Base-by-base conservation (phyloP, 2,113 vertebrate species). In the Ammodytes marinus region DNA sequence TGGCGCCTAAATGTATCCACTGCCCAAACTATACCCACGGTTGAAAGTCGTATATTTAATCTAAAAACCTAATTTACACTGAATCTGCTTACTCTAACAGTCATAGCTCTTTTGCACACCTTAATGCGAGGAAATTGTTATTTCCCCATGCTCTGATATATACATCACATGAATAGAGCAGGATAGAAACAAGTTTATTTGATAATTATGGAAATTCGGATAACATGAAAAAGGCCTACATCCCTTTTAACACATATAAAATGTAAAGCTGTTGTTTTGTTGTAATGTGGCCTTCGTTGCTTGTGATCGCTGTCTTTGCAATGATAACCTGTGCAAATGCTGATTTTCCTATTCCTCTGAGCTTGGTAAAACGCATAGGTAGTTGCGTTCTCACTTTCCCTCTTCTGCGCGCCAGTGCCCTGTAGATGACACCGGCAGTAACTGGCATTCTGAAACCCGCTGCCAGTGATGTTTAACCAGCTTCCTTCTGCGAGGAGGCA, bases 391-490 rank as follows among this genome's bases (percentile, higher is more conserved):
- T 87, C 65, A 73, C 66, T 83, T 84, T 84, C 69, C 59, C 77
- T 68, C 82, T 11, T n/a, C n/a, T 8, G 63, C 7, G 65, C 73
- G 77, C 59, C 88, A 12, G 53, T 94, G 93, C 86, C 92, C 92
- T 70, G 54, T 40, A 60, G 74, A 84, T 92, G 92, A 92, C 93
- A 90, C 92, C 74, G 19, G 15, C 49, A 10, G 58, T 70, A 82
- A 67, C 67, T 66, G 59, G 65, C 83, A 78, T 67, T 75, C 42
- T 71, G 85, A 88, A 90, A 86, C 86, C 47, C 12, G 3, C 40
- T 54, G 71, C n/a, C 61, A n/a, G 59, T 58, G 73, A 83, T 55
- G 65, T 47, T 61, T 9, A 27, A 63, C 76, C 85, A 79, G 63
- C 77, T 82, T 85, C 80, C 86, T 80, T 77, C 70, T 82, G 83